Conservation (phyloP, 2,797 vertebrate genomes). For the Astyanax mexicanus region DNA sequence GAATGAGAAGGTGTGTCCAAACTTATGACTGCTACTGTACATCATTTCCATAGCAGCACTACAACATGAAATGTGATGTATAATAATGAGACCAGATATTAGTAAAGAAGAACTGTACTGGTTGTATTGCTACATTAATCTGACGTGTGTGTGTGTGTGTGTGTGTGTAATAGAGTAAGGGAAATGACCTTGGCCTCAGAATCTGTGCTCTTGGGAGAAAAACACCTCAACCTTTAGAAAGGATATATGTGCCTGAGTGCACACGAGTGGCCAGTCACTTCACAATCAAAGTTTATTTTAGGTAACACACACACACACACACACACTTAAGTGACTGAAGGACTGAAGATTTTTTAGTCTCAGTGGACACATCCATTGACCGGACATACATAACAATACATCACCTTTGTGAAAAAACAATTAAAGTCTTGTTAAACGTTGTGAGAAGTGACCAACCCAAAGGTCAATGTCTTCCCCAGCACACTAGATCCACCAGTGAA, state of each 20-base stretch:
- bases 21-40: no score
- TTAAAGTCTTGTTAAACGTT: neutral
- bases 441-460: neutral
- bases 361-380: slow-evolving; percentile 2
- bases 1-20: no score
- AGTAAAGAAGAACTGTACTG: no score
- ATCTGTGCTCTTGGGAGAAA: neutral
- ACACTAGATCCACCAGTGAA: neutral
- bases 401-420: neutral
- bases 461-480: neutral
- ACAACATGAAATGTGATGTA: no score
- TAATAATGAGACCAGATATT: no score
- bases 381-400: neutral
- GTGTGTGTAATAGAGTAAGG: neutral
- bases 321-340: neutral
- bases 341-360: neutral
- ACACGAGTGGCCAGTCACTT: neutral
- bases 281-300: slow-evolving; percentile 23
- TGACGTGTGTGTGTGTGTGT: neutral
- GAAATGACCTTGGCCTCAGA: neutral
- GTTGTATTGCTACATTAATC: no score
- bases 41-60: no score
- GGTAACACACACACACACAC: slow-evolving; percentile 9
- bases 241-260: slow-evolving; percentile 2
- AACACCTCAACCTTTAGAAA: slow-evolving; percentile 5